These are phyloP conservation scores for Platypus cylindrus DNA, from an alignment of 2,888 invertebrate species.

Conservation along the genomic window DNA sequence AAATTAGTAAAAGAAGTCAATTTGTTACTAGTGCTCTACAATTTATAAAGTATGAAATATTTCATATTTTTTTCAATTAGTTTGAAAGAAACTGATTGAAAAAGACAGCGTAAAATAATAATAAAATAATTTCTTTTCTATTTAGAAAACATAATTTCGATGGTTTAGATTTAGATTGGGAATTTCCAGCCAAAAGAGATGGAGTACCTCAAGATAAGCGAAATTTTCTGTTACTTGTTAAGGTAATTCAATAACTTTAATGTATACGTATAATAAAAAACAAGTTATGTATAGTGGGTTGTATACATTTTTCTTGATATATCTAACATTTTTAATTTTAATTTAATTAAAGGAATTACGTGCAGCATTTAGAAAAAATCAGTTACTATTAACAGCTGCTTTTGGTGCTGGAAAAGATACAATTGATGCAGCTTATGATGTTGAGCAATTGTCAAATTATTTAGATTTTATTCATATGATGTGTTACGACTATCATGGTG, in stretches of 20 bases:
- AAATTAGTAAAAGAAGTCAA: conserved; percentile 44
- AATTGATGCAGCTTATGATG: conserved; percentile 66
- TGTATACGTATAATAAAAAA: neutral
- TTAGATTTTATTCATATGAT: conserved; percentile 68
- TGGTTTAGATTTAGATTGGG: conserved; percentile 74
- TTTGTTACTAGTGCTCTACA: conserved; percentile 60
- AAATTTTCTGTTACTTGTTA: conserved; percentile 65
- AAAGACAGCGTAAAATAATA: neutral
- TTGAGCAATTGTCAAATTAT: conserved; percentile 53
- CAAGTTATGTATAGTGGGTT: neutral
- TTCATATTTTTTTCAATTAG: neutral
- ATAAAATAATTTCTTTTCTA: conserved; percentile 10
- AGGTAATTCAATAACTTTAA: conserved; percentile 37
- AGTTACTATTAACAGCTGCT: conserved; percentile 66
- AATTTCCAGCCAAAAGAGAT: conserved; percentile 67
- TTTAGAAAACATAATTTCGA: conserved; percentile 60
- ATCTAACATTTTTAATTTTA: too few species aligned
- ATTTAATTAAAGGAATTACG: conserved; percentile 49
- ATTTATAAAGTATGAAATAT: conserved; percentile 46
- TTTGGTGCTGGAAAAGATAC: conserved; percentile 65
- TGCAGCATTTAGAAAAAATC: conserved; percentile 52
- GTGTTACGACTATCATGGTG: conserved; percentile 83
- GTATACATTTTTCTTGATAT: too few species aligned
- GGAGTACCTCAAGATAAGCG: conserved; percentile 60
- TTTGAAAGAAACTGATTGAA: neutral